These are phyloP conservation scores for Casuarius casuarius DNA, from an alignment of 2,113 vertebrate genomes.

Conservation along the genomic window DNA sequence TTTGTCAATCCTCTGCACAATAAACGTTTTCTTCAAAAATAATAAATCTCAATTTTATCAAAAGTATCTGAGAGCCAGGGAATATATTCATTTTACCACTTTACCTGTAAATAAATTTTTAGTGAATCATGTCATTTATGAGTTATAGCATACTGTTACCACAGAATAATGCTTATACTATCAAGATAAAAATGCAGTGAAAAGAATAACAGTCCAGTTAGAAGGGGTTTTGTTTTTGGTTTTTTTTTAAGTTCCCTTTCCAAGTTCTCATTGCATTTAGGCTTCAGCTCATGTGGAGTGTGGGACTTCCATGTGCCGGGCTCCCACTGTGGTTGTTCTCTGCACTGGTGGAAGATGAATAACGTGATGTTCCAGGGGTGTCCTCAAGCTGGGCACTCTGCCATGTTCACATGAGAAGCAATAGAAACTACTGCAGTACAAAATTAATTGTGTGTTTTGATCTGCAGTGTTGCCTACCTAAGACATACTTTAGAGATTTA, in stretches of 20 bases:
- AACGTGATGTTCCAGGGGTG: neutral
- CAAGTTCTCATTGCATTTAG: neutral
- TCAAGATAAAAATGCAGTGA: neutral
- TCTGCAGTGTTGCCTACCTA: rapidly evolving
- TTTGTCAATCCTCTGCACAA: neutral
- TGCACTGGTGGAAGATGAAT: neutral
- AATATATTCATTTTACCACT: neutral
- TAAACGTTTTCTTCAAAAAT: neutral
- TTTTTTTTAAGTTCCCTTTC: neutral
- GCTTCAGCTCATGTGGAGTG: neutral
- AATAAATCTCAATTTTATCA: neutral
- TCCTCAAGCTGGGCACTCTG: neutral
- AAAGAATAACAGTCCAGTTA: neutral
- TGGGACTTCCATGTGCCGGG: neutral
- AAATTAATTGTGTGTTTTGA: neutral
- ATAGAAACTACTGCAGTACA: neutral
- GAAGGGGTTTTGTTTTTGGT: neutral
- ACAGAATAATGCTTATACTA: neutral
- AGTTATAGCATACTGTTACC: neutral
- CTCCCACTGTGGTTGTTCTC: neutral
- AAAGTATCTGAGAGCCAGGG: neutral
- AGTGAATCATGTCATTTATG: neutral
- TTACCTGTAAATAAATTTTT: neutral
- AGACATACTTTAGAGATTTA: neutral
- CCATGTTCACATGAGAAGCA: neutral